A percentile compares a stretch with the other conserved stretches of the same genome.
These are phyloP conservation scores for Bombus difficillimus DNA, from an alignment of 1,140 invertebrate species.

Conservation along the genomic window DNA sequence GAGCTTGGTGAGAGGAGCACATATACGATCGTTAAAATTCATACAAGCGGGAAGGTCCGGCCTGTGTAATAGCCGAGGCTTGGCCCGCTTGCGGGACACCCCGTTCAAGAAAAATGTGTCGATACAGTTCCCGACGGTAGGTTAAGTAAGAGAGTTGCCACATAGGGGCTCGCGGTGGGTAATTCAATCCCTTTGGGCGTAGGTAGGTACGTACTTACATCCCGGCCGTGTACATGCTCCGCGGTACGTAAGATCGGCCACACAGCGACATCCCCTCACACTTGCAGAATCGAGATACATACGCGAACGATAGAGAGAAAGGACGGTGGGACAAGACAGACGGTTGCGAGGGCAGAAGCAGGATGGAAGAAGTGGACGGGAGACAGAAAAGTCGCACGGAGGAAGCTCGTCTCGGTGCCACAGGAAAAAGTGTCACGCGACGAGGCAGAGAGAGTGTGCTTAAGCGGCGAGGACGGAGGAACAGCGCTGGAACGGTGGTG, in stretches of 20 bases:
- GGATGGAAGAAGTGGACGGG: constrained; percentile 4
- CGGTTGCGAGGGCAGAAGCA: background rate
- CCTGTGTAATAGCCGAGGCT: background rate
- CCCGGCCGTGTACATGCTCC: constrained; percentile 51
- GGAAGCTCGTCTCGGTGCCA: constrained; percentile 30
- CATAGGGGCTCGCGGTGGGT: constrained; percentile 69
- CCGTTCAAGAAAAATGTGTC: constrained; percentile 62
- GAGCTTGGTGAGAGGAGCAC: background rate
- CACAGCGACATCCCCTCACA: constrained; percentile 31
- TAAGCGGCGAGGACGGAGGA: background rate
- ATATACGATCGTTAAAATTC: constrained; percentile 19
- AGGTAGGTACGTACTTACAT: constrained; percentile 68
- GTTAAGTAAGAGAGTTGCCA: constrained; percentile 74
- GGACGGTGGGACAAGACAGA: background rate
- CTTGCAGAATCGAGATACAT: background rate
- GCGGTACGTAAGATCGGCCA: constrained; percentile 60
- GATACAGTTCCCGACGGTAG: constrained; percentile 70
- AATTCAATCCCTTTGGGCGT: constrained; percentile 68
- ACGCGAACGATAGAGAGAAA: background rate
- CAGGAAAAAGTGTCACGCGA: constrained; percentile 19
- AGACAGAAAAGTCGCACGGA: constrained; percentile 40
- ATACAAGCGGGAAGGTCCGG: constrained; percentile 14
- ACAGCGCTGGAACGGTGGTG: background rate
- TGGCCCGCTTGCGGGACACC: constrained; percentile 65
- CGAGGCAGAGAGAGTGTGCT: background rate